Evolutionary conservation across 2,797 vertebrate species (phyloP).

Genomic region (Schizopygopsis pylzovi): DNA sequence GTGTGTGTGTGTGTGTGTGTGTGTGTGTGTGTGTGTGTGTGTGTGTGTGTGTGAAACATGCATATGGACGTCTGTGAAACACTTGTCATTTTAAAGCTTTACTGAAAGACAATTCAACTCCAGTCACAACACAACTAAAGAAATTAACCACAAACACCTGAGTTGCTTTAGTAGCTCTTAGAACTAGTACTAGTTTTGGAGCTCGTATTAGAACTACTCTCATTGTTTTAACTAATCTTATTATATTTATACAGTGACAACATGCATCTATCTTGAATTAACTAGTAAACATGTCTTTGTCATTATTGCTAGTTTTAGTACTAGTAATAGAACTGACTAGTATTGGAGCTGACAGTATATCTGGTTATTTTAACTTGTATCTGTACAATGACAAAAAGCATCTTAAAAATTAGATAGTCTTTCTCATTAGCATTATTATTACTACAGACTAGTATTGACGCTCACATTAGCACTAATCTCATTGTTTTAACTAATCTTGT

Average conservation of each 20-base stretch:
- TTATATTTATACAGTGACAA: not conserved
- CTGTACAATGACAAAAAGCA: not conserved
- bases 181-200: not conserved
- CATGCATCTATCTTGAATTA: not conserved
- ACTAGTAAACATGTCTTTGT: not conserved
- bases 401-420: not conserved
- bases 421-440: not conserved
- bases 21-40: slow-evolving; percentile 64
- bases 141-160: not conserved
- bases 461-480: not conserved
- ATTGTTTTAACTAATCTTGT: not conserved
- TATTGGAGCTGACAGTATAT: not conserved
- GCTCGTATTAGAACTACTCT: not conserved
- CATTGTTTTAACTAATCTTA: not conserved
- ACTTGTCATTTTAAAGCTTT: slow-evolving; percentile 26
- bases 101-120: slow-evolving; percentile 1
- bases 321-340: not conserved
- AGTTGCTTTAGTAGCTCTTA: not conserved
- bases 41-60: slow-evolving; percentile 60
- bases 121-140: not conserved
- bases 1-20: slow-evolving; percentile 56
- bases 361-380: not conserved
- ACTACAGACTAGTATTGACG: not conserved
- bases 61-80: slow-evolving; percentile 43
- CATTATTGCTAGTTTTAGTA: not conserved